Percentiles rank a stretch among this genome's conserved stretches.
Evolutionary conservation across 2,113 vertebrate genomes (phyloP).

Genomic region (Centropus unirufus): DNA sequence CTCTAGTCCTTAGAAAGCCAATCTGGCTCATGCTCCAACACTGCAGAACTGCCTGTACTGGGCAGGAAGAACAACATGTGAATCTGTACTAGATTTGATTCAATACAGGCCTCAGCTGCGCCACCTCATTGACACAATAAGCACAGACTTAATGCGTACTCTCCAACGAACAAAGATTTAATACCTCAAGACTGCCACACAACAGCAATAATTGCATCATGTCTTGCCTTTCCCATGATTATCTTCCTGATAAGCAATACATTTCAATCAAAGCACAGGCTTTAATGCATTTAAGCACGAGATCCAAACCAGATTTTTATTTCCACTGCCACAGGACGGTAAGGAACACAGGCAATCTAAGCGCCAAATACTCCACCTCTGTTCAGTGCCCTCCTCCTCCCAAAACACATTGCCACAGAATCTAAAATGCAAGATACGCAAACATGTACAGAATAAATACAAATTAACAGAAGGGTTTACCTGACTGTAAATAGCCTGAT

Average conservation of each 20-base stretch:
- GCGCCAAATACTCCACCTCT: not conserved
- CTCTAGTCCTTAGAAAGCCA: not conserved
- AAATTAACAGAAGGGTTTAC: conserved; percentile 61
- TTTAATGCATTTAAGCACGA: not conserved
- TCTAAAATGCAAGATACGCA: not conserved
- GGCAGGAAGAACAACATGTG: not conserved
- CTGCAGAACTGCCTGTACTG: not conserved
- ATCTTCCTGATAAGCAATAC: not conserved
- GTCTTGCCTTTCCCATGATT: not conserved
- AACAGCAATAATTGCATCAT: not conserved
- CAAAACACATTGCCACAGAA: not conserved
- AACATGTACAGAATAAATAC: not conserved
- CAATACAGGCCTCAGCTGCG: not conserved
- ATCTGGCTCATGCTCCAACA: not conserved
- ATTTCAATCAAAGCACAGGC: not conserved
- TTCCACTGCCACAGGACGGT: not conserved
- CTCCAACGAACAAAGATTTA: not conserved
- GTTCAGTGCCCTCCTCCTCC: not conserved
- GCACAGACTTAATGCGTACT: accelerated
- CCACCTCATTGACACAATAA: not conserved
- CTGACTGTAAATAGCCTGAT: conserved; percentile 91
- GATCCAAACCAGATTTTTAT: not conserved
- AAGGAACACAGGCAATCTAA: accelerated
- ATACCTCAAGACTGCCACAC: not conserved
- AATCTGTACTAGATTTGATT: not conserved